phyloP scores from a whole-genome alignment of 2,113 vertebrate genomes.

The Burhinus oedicnemus region DNA sequence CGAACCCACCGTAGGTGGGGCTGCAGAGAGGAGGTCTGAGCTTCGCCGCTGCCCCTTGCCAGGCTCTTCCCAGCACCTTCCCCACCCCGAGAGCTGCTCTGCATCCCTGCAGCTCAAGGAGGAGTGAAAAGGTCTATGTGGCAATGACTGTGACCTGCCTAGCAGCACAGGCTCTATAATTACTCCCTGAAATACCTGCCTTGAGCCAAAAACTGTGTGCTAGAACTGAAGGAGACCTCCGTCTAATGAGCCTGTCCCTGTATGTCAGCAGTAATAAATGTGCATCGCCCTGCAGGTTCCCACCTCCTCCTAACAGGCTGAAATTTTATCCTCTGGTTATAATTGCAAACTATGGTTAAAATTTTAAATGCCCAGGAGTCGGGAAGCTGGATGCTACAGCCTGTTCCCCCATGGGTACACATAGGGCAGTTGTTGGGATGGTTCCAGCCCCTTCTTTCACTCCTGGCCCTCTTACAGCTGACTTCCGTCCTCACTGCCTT shows the following conservation, averaged over 20 bases:
- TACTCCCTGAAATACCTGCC: neutral
- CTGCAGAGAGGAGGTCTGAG: neutral
- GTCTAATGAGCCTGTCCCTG: conserved; percentile 14
- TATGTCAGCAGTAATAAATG: conserved; percentile 23
- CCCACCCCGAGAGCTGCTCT: neutral
- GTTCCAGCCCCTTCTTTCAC: neutral
- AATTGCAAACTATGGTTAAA: conserved; percentile 18
- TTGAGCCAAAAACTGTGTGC: neutral
- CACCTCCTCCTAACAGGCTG: neutral
- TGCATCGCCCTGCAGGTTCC: neutral
- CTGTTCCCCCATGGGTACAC: neutral
- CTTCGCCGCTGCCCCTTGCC: neutral
- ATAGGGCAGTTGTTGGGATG: fast-evolving
- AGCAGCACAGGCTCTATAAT: neutral
- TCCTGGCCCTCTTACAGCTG: neutral
- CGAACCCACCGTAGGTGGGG: fast-evolving
- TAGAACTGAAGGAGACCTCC: neutral
- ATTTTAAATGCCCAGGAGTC: neutral
- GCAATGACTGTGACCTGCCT: neutral
- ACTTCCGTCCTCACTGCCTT: neutral
- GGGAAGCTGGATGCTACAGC: neutral
- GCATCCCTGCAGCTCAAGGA: neutral
- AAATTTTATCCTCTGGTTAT: conserved; percentile 14
- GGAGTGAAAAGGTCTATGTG: neutral
- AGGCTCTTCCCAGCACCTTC: neutral